Percentiles rank a stretch among this genome's conserved stretches.
Evolutionary conservation across 2,888 invertebrate genomes (phyloP).

Genomic region (Xiphydria camelus): DNA sequence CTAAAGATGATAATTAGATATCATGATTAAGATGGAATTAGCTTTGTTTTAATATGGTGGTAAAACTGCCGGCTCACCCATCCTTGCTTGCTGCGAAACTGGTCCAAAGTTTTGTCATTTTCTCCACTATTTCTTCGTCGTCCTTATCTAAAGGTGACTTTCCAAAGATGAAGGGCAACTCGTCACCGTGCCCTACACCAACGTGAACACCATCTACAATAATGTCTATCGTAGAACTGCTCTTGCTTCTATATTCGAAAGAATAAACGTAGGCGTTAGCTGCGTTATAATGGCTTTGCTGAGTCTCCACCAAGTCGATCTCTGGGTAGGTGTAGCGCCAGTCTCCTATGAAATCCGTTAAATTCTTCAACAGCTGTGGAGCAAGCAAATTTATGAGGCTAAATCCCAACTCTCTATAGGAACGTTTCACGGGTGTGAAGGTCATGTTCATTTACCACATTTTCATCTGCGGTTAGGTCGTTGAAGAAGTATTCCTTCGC

Average conservation of each 20-base stretch:
- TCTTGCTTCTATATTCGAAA: neutral
- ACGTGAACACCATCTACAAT: neutral
- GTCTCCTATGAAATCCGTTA: accelerated
- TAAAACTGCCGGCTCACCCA: too few relatives aligned
- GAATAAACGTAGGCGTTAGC: neutral
- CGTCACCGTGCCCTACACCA: constrained; percentile 3
- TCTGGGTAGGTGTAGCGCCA: neutral
- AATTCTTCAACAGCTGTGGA: neutral
- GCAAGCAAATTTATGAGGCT: too few relatives aligned
- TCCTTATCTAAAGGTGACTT: too few relatives aligned
- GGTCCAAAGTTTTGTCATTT: neutral
- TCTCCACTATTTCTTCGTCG: neutral
- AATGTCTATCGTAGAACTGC: neutral
- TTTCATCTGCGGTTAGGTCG: too few relatives aligned
- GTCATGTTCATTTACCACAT: too few relatives aligned
- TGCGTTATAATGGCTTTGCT: neutral
- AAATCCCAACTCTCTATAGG: too few relatives aligned
- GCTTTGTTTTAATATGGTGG: too few relatives aligned
- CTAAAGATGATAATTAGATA: too few relatives aligned
- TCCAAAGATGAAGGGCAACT: neutral
- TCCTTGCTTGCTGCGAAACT: neutral
- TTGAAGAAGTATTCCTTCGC: too few relatives aligned
- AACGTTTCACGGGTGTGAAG: too few relatives aligned
- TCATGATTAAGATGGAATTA: too few relatives aligned
- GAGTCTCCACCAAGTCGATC: neutral